Evolutionary conservation across 1,140 invertebrate species (phyloP).

Genomic region (Zaprionus camerounensis): DNA sequence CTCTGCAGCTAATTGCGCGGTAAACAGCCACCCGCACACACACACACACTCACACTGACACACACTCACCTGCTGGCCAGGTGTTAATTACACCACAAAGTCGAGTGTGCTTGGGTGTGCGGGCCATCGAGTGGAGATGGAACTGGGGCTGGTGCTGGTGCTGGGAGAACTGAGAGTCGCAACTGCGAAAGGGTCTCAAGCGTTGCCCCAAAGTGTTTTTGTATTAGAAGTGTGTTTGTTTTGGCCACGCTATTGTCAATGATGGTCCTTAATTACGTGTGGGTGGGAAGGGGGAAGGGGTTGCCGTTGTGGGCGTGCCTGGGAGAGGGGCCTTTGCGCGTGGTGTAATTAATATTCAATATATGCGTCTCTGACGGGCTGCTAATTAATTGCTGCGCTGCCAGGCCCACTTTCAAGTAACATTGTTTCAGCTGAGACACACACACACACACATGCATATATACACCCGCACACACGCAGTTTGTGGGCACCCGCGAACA

Average conservation of each 20-base stretch:
- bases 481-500: conserved; percentile 51
- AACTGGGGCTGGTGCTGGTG: background rate
- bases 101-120: conserved; percentile 33
- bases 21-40: conserved; percentile 11
- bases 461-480: background rate
- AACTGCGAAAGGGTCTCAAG: conserved; percentile 20
- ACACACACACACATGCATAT: conserved; percentile 4
- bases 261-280: conserved; percentile 61
- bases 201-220: conserved; percentile 59
- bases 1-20: conserved; percentile 33
- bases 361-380: conserved; percentile 54
- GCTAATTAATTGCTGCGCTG: conserved; percentile 73
- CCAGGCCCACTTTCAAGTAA: conserved; percentile 43
- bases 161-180: background rate
- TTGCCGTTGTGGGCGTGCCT: background rate
- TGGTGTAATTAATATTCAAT: conserved; percentile 79
- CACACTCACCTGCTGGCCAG: conserved; percentile 26
- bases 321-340: conserved; percentile 5
- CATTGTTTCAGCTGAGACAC: conserved; percentile 18
- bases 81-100: conserved; percentile 73
- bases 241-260: conserved; percentile 56
- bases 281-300: background rate
- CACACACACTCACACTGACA: conserved; percentile 5
- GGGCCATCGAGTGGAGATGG: conserved; percentile 26
- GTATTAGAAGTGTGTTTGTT: conserved; percentile 54